Conservation (phyloP, 2,113 vertebrate species). For the Pungitius pungitius region DNA sequence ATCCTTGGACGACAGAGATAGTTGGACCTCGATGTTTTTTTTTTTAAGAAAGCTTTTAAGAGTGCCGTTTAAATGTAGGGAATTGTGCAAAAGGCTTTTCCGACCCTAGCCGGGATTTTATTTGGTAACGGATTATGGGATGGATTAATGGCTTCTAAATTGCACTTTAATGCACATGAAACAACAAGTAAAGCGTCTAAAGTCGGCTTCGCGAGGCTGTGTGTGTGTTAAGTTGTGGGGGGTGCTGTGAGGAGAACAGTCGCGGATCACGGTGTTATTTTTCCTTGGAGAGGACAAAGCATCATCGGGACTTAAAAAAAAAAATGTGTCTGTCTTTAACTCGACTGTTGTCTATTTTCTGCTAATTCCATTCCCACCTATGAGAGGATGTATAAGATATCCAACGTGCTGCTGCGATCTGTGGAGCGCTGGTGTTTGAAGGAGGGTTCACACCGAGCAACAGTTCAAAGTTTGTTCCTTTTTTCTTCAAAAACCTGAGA, state of each 20-base stretch:
- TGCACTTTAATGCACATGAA: slow-evolving; percentile 76
- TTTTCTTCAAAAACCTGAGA: slow-evolving; percentile 22
- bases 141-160: slow-evolving; percentile 82
- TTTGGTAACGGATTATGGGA: slow-evolving; percentile 75
- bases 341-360: slow-evolving; percentile 24
- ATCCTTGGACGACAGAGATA: background rate
- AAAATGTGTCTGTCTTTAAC: slow-evolving; percentile 34
- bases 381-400: slow-evolving; percentile 20
- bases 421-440: slow-evolving; percentile 35
- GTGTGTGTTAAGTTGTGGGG: slow-evolving; percentile 38
- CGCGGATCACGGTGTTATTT: slow-evolving; percentile 40
- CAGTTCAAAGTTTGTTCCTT: slow-evolving; percentile 33
- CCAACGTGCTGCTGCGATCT: slow-evolving; percentile 41
- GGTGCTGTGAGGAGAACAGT: slow-evolving; percentile 30
- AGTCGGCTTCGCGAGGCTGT: slow-evolving; percentile 16
- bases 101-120: slow-evolving; percentile 64
- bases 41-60: slow-evolving; percentile 1
- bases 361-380: slow-evolving; percentile 42
- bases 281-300: slow-evolving; percentile 50
- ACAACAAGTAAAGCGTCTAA: slow-evolving; percentile 58
- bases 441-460: slow-evolving; percentile 39
- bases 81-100: slow-evolving; percentile 29
- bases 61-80: slow-evolving; percentile 7
- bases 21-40: background rate
- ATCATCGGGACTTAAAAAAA: slow-evolving; percentile 43